Evolutionary conservation across 2,888 invertebrate genomes (phyloP), one percentile per base, ranked within the genome.

Genomic region (Erpobdella octoculata): DNA sequence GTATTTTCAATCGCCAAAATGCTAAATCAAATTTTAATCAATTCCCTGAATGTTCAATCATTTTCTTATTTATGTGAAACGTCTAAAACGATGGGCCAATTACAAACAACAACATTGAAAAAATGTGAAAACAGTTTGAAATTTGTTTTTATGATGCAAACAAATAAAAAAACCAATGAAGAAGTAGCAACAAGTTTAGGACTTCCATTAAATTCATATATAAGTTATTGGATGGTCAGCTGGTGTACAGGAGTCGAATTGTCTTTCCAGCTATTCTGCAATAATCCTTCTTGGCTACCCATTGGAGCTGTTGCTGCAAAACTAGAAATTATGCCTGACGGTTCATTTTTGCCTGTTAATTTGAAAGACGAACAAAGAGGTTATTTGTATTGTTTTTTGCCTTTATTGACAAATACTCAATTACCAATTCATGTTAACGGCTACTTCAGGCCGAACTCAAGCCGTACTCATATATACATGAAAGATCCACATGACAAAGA

Each of bases 401-500:
- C 80, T 0, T 74, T 81, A 18, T 80, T 80, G 46, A 74, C 79
- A 15, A 68, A 71, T 31, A 75, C 76, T 48, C 65, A 69, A 5
- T 74, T 80, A 38, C 78, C 78, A 15, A 76, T 80, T 33, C 79
- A 80, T 69, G 73, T 81, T 1, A 81, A 80, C 70, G 79, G 78
- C 1, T 75, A 76, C 33, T 81, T 81, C 75, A 76, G 79, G 4
- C 75, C 81, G 18, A 77, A 76, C 6, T 75, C 78, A 15, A 78
- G 78, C 73, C 73, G 81, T 33, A 75, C 77, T 35, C 74, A 77
- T 18, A 74, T 81, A 9, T 74, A 71, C 25, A 75, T 74, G 37
- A 71, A 72, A 38, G 75, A 76, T 31, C 75, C 75, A 25, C 79
- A 80, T 71, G 80, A 80, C 73, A 79, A 76, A 58, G 53, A 25